These are phyloP conservation scores for Gonioctena quinquepunctata DNA, from an alignment of 1,140 invertebrate genomes.

Conservation along the genomic window DNA sequence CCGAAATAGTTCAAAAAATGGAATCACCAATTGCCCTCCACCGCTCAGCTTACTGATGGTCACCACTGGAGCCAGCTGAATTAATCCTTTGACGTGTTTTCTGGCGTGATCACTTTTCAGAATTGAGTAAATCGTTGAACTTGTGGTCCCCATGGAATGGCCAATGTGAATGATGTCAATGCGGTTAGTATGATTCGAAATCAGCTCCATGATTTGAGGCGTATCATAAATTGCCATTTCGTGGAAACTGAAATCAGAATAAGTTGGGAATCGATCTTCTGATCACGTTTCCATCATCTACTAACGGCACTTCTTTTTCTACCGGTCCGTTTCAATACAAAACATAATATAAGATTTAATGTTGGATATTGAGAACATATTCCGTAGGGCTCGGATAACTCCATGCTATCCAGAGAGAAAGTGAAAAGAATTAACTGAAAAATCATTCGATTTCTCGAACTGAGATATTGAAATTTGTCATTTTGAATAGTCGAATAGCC, in stretches of 20 bases:
- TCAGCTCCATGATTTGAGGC: conserved; percentile 57
- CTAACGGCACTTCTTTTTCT: no score
- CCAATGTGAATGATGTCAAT: conserved; percentile 54
- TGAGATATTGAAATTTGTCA: no score
- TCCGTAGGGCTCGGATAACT: no score
- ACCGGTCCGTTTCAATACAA: no score
- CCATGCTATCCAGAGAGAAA: no score
- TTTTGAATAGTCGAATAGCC: no score
- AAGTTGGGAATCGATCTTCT: no score
- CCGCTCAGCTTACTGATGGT: conserved; percentile 65
- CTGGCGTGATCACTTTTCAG: conserved; percentile 51
- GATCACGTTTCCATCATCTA: no score
- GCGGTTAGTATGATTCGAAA: conserved; percentile 60
- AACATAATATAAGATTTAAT: no score
- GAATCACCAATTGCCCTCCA: not conserved
- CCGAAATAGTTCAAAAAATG: conserved; percentile 24
- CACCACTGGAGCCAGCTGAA: conserved; percentile 72
- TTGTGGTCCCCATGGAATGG: conserved; percentile 66
- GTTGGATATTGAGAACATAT: no score
- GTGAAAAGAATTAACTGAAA: no score
- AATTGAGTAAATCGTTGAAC: conserved; percentile 51
- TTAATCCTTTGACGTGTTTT: conserved; percentile 56
- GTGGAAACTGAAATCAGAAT: conserved; percentile 52
- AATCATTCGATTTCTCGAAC: no score
- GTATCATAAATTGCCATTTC: conserved; percentile 63